Base-by-base conservation (phyloP, 64 coral and sea anemone species). In the Actinia equina region DNA sequence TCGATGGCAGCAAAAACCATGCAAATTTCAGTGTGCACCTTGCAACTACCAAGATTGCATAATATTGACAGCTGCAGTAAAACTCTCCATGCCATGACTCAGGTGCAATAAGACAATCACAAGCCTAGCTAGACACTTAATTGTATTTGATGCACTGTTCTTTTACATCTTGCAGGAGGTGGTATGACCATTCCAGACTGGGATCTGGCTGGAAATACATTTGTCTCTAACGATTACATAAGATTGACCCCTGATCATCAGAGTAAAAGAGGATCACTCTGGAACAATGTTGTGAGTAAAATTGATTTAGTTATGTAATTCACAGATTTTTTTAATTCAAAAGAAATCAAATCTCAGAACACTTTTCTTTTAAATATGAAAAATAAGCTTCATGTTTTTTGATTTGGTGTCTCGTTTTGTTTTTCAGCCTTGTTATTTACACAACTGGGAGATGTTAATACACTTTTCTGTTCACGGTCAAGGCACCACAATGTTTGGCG, bases 221-320 rank as follows among this genome's bases (percentile, higher is more conserved):
- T 99, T 90, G 37, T 99, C 22, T 93, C 93, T 78, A 93, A 57
- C 91, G 92, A 88, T 59, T 93, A 95, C 59, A 87, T 99, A 11
- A 88, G 97, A 83, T n/a, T 99, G 13, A 99, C 97, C 5, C 82
- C 93, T 26, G 97, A 99, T 49, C 97, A 99, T 83, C 97, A 99
- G 85, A 99, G 97, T 44, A 85, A 91, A 27, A 88, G 57, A 83
- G 97, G 97, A 9, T 17, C 60, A 17, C 6, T 99, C 6, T 99
- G 97, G 97, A 99, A 95, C 87, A 92, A 49, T 88, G 76, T 99
- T 41, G 97, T 99, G 82, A 86, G 97, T 22, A 19, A n/a, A 20
- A 37, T 41, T 14, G 13, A 74, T 8, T n/a, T n/a, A n/a, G n/a
- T n/a, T n/a, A n/a, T n/a, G n/a, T n/a, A n/a, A n/a, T n/a, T n/a